phyloP scores from a whole-genome alignment of 2,888 invertebrate species.

The Synanthedon tipuliformis region DNA sequence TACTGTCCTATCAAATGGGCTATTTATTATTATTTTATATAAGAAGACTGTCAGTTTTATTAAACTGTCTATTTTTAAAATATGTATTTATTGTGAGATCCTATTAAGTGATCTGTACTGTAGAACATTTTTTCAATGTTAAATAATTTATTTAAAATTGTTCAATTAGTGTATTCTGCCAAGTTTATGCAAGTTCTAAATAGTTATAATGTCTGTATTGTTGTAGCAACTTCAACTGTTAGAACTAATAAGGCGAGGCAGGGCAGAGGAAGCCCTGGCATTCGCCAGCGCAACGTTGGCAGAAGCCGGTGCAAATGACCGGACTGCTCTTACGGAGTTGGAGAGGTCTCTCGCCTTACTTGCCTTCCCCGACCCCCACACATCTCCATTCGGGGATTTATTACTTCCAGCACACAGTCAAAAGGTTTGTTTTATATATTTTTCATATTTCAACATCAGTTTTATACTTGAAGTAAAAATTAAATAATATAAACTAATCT shows the following conservation, averaged over 20 bases:
- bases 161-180: too few relatives aligned
- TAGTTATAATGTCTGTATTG: slow-evolving; percentile 2
- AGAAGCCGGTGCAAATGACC: slow-evolving; percentile 88
- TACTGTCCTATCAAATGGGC: too few relatives aligned
- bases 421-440: slow-evolving; percentile 70
- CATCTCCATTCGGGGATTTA: slow-evolving; percentile 94
- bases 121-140: too few relatives aligned
- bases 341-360: slow-evolving; percentile 94
- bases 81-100: too few relatives aligned
- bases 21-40: too few relatives aligned
- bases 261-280: slow-evolving; percentile 87
- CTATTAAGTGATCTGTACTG: too few relatives aligned
- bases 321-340: slow-evolving; percentile 78
- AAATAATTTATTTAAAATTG: too few relatives aligned
- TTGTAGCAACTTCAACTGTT: slow-evolving; percentile 88
- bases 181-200: background rate
- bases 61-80: too few relatives aligned
- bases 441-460: too few relatives aligned
- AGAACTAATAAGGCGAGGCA: slow-evolving; percentile 85
- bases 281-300: slow-evolving; percentile 92
- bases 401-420: slow-evolving; percentile 94
- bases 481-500: too few relatives aligned
- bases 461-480: too few relatives aligned
- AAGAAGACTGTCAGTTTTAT: too few relatives aligned
- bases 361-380: slow-evolving; percentile 96